Evolutionary conservation across 2,113 vertebrate species (phyloP), one percentile per base, ranked within the genome.

Genomic region (Xenotilapia longispinis): DNA sequence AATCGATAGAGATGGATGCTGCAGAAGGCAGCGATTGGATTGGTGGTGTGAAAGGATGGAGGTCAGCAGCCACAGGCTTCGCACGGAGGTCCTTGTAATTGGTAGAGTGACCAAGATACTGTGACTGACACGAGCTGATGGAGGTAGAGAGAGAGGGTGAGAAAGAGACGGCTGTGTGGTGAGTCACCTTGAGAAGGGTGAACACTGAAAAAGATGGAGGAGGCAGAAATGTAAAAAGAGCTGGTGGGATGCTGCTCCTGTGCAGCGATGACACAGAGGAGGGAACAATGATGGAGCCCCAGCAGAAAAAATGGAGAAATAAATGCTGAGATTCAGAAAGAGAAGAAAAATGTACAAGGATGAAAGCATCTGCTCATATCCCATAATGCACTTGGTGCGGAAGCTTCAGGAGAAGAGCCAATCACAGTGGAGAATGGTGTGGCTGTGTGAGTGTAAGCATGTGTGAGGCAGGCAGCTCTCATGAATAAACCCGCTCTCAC

Each of bases 111-210:
- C 15, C 12, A 33, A 31, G 38, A 85, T n/a, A 36, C 31, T 17
- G 33, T 45, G 80, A 85, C 12, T 87, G 38, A 49, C 23, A 55
- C 6, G 4, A 40, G 82, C 17, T 79, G 28, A 5, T 65, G 40
- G 28, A 63, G 38, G 31, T 9, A 11, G 8, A 57, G 49, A 73
- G 28, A 19, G 14, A 54, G 51, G 3, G 8, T 38, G 2, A 47
- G 12, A 33, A 9, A 14, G 55, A 55, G 11, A 88, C 70, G 83
- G 28, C 36, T 88, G 47, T 55, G 82, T 81, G 63, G 83, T 81
- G 91, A 93, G 92, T 96, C 92, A 95, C 92, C 93, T 95, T 95
- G 92, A 92, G 88, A 91, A 80, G 81, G 54, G 84, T 78, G 88
- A 85, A 80, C 2, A 23, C 40, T 21, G 58, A 53, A 28, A 87